Conservation (phyloP, 2,888 invertebrate species). For the Resseliella maxima region DNA sequence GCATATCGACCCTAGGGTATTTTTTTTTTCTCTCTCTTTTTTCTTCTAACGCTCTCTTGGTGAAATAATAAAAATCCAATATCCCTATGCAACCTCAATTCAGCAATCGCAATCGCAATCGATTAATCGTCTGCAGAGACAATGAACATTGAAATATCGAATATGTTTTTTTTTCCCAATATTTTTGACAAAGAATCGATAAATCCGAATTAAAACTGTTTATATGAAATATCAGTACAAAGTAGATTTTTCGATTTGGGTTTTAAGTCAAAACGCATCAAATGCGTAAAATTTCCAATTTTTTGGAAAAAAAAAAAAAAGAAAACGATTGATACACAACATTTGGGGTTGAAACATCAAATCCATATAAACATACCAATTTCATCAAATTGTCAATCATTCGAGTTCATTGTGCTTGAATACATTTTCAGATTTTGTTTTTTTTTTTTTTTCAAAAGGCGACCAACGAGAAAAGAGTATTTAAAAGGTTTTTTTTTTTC, state of each 20-base stretch:
- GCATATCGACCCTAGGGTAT: constrained; percentile 16
- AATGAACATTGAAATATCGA: background rate
- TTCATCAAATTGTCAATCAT: constrained; percentile 30
- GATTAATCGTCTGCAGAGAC: constrained; percentile 40
- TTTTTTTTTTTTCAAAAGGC: background rate
- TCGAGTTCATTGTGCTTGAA: constrained; percentile 19
- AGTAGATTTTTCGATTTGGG: background rate
- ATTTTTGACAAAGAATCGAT: background rate
- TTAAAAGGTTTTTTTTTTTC: background rate
- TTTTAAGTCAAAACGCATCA: constrained; percentile 44
- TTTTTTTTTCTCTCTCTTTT: background rate
- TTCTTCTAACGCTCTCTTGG: background rate
- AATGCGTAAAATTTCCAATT: background rate
- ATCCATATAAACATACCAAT: constrained; percentile 11
- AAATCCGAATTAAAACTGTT: constrained; percentile 13
- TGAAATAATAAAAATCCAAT: background rate
- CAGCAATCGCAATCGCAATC: constrained; percentile 14
- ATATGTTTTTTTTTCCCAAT: too few relatives aligned
- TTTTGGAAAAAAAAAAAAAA: background rate
- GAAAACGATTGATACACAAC: background rate
- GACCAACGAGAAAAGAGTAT: background rate
- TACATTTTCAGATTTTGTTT: constrained; percentile 46
- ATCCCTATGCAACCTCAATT: background rate
- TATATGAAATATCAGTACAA: background rate
- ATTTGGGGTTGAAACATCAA: constrained; percentile 12